Evolutionary conservation across 2,797 vertebrate genomes (phyloP).

Genomic region (Hoplostethus atlanticus): DNA sequence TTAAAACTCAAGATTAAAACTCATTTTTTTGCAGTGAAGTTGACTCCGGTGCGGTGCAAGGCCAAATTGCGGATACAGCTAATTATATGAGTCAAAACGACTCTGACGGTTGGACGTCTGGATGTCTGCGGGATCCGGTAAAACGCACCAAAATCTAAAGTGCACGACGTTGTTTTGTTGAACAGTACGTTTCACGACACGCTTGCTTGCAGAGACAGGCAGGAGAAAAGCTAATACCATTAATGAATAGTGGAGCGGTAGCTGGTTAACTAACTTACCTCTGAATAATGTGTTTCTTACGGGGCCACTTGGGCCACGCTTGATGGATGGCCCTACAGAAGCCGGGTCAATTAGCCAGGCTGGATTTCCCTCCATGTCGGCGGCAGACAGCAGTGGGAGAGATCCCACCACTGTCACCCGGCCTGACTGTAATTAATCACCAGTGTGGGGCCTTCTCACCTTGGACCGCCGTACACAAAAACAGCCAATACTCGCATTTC

Average conservation of each 20-base stretch:
- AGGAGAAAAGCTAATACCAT: conserved; percentile 66
- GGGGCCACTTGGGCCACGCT: conserved; percentile 73
- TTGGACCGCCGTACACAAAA: conserved; percentile 61
- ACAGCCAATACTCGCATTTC: conserved; percentile 64
- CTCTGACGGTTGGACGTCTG: neutral
- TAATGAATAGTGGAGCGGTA: conserved; percentile 69
- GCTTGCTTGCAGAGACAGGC: conserved; percentile 26
- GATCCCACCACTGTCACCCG: conserved; percentile 79
- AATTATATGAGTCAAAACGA: too few species aligned
- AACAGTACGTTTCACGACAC: neutral
- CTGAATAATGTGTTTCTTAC: conserved; percentile 83
- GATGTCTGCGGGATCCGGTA: neutral
- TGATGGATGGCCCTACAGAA: conserved; percentile 88
- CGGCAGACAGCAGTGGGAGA: conserved; percentile 65
- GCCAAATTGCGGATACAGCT: too few species aligned
- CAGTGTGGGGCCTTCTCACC: conserved; percentile 78
- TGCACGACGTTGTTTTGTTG: neutral
- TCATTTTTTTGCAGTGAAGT: too few species aligned
- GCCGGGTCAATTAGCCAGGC: conserved; percentile 85
- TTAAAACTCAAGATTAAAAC: too few species aligned
- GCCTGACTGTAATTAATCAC: conserved; percentile 84
- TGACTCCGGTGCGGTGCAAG: too few species aligned
- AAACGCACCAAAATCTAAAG: neutral
- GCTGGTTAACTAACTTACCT: conserved; percentile 84
- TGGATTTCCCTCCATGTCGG: conserved; percentile 73